Evolutionary conservation across 2,797 vertebrate species (phyloP), one percentile per base, ranked within the genome.

Genomic region (Myotis pilosus): DNA sequence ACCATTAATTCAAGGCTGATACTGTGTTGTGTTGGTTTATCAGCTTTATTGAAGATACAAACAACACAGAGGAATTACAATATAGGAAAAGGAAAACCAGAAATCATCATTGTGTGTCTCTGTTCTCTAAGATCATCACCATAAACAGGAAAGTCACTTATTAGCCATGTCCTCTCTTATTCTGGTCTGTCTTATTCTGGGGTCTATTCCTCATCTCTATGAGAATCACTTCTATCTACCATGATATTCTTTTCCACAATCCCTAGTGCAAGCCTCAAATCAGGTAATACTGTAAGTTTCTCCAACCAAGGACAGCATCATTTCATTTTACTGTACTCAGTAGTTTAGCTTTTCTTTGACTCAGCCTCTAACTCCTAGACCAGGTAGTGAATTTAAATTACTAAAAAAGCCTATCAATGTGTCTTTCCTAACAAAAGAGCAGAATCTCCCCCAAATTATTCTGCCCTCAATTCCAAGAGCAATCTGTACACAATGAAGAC

Each of bases 291-390:
- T 44, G 0, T 53, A 92, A 76, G 8, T 90, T 68, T 87, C 51
- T 94, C 28, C 68, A 80, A 10, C 12, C 12, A 81, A 84, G n/a
- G 47, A 53, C 4, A 6, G 47, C 51, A 36, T 55, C 15, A 8
- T 95, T 90, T 90, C 20, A n/a, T 92, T 95, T 85, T 74, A 83
- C 53, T 83, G 12, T 89, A 13, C 5, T 74, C 17, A 89, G 44
- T 33, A 87, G 41, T 71, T 91, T 89, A 93, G 44, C 6, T 62
- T 60, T 89, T 91, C 81, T 71, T 62, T 38, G 33, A 82, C 49
- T 68, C 49, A 53, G 49, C 41, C 62, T 60, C 38, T 75, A 62
- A 57, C 25, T 30, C 13, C 62, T 66, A 57, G 47, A 81, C 41
- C 15, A 89, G 41, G 33, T 3, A 76, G 53, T 51, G 8, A 28